These are phyloP conservation scores for Oscarella lobularis DNA, from an alignment of 37 sponge, comb jelly and placozoan genomes.

Conservation along the genomic window DNA sequence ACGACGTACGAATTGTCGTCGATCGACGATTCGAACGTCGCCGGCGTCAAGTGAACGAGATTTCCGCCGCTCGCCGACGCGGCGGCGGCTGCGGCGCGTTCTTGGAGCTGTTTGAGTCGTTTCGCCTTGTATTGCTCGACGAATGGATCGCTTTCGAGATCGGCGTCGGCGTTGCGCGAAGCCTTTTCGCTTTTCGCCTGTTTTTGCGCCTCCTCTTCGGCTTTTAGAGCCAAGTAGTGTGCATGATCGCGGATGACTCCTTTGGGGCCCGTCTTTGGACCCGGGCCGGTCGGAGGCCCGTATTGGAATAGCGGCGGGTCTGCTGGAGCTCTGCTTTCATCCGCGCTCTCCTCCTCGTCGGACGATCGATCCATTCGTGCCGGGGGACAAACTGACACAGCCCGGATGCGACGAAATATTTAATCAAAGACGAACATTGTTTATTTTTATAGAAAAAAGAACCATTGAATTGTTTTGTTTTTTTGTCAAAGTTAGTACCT, in stretches of 20 bases:
- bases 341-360: too few relatives aligned
- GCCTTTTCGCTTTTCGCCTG: not conserved
- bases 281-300: too few relatives aligned
- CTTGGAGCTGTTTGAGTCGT: not conserved
- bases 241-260: not conserved
- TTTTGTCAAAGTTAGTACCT: too few relatives aligned
- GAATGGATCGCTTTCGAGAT: not conserved
- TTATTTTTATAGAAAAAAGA: too few relatives aligned
- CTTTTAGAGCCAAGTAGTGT: not conserved
- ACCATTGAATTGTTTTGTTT: too few relatives aligned
- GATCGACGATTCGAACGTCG: slow-evolving; percentile 16
- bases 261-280: slow-evolving; percentile 7
- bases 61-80: not conserved
- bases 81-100: not conserved
- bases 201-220: not conserved
- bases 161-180: not conserved
- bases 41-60: not conserved
- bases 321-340: too few relatives aligned
- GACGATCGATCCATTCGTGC: too few relatives aligned
- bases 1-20: slow-evolving; percentile 47
- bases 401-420: too few relatives aligned
- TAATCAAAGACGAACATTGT: too few relatives aligned
- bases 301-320: too few relatives aligned
- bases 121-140: not conserved
- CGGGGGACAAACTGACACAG: too few relatives aligned